Evolutionary conservation across 2,797 vertebrate genomes (phyloP).

Genomic region (Spinus olivaceus): DNA sequence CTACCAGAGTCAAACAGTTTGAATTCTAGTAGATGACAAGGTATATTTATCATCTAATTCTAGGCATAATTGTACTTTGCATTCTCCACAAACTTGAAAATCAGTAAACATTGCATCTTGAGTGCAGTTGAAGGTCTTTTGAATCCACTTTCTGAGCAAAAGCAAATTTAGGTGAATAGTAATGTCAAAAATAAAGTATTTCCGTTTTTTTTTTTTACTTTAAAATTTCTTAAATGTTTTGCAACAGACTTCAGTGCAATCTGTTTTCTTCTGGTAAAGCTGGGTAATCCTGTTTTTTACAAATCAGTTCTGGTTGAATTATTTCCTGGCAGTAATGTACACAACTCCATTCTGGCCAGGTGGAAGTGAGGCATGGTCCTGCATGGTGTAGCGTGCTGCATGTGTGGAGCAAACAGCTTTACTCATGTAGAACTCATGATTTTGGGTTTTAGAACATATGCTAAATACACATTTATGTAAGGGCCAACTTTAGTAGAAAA

Average conservation of each 20-base stretch:
- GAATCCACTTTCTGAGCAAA: background rate
- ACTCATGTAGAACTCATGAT: background rate
- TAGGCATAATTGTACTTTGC: background rate
- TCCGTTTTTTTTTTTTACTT: background rate
- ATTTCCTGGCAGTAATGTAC: background rate
- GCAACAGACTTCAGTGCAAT: background rate
- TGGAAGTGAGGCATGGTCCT: background rate
- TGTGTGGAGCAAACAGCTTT: background rate
- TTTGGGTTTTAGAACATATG: background rate
- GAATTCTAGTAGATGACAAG: background rate
- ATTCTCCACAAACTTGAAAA: background rate
- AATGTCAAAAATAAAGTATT: background rate
- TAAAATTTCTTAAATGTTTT: background rate
- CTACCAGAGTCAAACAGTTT: background rate
- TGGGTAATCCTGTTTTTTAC: background rate
- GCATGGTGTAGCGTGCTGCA: rapidly evolving
- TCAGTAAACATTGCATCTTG: background rate
- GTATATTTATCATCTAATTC: background rate
- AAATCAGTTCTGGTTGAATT: background rate
- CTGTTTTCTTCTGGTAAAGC: background rate
- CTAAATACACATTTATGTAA: background rate
- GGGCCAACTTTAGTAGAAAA: background rate
- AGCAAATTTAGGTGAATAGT: background rate
- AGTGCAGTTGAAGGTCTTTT: background rate
- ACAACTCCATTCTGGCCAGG: background rate